phyloP scores from a whole-genome alignment of 2,888 invertebrate genomes.

The Dermolepida albohirtum region DNA sequence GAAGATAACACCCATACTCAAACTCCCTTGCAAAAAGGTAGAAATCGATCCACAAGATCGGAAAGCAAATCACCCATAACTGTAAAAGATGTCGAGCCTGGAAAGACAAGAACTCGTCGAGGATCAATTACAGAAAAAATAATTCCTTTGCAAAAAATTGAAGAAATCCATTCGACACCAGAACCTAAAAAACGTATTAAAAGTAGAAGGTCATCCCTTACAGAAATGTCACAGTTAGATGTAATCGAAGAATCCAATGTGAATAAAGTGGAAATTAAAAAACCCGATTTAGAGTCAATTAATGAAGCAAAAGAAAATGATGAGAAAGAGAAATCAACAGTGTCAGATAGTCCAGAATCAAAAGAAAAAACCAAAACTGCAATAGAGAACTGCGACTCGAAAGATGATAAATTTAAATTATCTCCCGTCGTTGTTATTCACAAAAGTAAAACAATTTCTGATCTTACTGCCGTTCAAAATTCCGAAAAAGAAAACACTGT shows the following conservation, averaged over 20 bases:
- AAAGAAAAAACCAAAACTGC: constrained; percentile 11
- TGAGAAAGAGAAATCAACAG: constrained; percentile 1
- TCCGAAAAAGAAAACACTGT: not conserved
- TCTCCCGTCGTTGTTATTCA: constrained; percentile 18
- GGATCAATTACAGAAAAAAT: constrained; percentile 48
- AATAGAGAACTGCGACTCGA: not conserved
- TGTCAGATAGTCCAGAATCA: constrained; percentile 10
- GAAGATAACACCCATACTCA: constrained; percentile 34
- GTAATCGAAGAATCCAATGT: constrained; percentile 29
- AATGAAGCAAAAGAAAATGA: constrained; percentile 16
- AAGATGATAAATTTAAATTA: constrained; percentile 30
- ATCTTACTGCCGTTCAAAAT: not conserved
- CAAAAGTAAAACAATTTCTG: constrained; percentile 19
- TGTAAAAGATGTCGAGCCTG: constrained; percentile 31
- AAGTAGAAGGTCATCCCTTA: constrained; percentile 23
- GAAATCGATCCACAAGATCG: constrained; percentile 44
- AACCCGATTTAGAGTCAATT: constrained; percentile 17
- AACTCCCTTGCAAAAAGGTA: constrained; percentile 19
- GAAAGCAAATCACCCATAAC: constrained; percentile 48
- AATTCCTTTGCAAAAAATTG: constrained; percentile 44
- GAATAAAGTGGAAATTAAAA: constrained; percentile 11
- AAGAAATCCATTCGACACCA: constrained; percentile 35
- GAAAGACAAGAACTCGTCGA: constrained; percentile 44
- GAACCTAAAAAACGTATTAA: constrained; percentile 28
- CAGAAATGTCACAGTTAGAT: constrained; percentile 32